Conservation (phyloP, 1,140 invertebrate species). For the Zaprionus taronus region DNA sequence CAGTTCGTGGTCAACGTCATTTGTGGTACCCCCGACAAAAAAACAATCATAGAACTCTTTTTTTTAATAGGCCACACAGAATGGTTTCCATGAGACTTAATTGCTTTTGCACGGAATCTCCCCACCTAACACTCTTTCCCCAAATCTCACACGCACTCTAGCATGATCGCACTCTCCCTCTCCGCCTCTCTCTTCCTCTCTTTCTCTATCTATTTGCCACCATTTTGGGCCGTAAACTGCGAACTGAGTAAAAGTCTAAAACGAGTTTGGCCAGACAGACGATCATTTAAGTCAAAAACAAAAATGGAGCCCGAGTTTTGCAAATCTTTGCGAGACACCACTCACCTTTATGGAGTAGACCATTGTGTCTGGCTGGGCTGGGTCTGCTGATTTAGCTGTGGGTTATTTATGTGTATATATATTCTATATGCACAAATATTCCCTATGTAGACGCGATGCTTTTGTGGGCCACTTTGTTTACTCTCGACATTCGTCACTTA, state of each 20-base stretch:
- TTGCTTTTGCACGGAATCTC: background rate
- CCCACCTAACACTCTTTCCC: background rate
- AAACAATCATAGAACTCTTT: background rate
- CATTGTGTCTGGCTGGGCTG: slow-evolving; percentile 57
- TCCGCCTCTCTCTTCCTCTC: background rate
- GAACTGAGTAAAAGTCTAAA: slow-evolving; percentile 32
- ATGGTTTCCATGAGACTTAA: background rate
- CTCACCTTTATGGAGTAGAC: slow-evolving; percentile 75
- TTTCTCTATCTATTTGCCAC: background rate
- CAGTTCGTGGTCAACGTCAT: background rate
- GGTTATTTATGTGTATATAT: slow-evolving; percentile 18
- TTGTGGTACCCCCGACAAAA: background rate
- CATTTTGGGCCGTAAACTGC: background rate
- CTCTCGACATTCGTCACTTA: slow-evolving; percentile 4
- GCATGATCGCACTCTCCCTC: background rate
- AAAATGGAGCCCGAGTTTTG: slow-evolving; percentile 19
- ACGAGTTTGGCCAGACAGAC: slow-evolving; percentile 33
- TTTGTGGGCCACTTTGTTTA: background rate
- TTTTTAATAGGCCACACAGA: background rate
- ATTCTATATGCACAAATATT: slow-evolving; percentile 1
- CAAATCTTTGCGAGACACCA: slow-evolving; percentile 17
- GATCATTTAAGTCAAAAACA: slow-evolving; percentile 9
- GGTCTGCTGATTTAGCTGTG: slow-evolving; percentile 25
- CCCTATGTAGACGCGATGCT: background rate
- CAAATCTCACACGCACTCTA: slow-evolving; percentile 11